A percentile compares a stretch with the other conserved stretches of the same genome.
phyloP scores from a whole-genome alignment of 2,888 invertebrate genomes.

The Stenodera caucasica region DNA sequence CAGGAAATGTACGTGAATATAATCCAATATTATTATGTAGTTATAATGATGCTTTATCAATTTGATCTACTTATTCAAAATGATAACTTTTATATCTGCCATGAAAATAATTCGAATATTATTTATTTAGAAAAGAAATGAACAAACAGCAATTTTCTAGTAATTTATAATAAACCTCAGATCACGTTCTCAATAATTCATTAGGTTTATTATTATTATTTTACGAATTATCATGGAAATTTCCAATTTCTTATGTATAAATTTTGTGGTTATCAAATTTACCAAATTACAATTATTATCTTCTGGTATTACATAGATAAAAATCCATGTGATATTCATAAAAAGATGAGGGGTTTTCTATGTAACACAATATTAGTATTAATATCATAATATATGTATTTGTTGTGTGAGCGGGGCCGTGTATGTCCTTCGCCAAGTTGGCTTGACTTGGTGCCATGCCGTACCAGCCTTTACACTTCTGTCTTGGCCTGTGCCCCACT shows the following conservation, averaged over 20 bases:
- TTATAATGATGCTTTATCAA: not conserved
- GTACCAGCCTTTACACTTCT: constrained; percentile 42
- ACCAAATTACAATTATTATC: not conserved
- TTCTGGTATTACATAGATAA: too few species aligned
- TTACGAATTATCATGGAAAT: not conserved
- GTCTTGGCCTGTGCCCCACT: constrained; percentile 41
- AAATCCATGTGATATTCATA: too few species aligned
- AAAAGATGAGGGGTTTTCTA: not conserved
- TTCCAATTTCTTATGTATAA: not conserved
- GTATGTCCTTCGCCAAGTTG: constrained; percentile 41
- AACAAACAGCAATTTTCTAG: too few species aligned
- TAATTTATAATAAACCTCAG: not conserved
- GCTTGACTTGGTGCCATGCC: constrained; percentile 45
- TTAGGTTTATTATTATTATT: not conserved
- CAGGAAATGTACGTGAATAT: not conserved
- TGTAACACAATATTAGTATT: not conserved
- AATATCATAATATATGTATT: not conserved
- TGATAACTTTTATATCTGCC: not conserved
- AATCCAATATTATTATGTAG: not conserved
- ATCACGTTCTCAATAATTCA: not conserved
- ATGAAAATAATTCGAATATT: not conserved
- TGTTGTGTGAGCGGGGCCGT: not conserved
- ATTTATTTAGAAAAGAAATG: not conserved
- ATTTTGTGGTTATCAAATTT: not conserved
- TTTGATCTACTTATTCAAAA: not conserved